These are phyloP conservation scores for Bombus ignitus DNA, from an alignment of 1,140 invertebrate species.

Conservation along the genomic window DNA sequence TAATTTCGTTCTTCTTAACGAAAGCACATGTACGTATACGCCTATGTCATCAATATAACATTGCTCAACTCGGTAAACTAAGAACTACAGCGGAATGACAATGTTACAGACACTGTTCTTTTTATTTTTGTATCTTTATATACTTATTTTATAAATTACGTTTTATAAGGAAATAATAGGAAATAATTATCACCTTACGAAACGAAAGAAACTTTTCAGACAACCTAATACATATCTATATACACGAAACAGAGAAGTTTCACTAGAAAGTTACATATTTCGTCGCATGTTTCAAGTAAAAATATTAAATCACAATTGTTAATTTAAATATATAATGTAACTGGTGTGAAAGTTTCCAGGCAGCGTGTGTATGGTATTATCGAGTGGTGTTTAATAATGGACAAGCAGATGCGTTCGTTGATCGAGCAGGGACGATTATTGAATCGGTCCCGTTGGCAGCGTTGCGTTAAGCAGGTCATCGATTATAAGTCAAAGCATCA, in stretches of 20 bases:
- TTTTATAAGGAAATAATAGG: no score
- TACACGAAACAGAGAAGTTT: not conserved
- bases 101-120: no score
- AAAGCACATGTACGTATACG: no score
- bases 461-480: conserved; percentile 23
- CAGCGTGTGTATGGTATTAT: not conserved
- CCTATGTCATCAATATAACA: no score
- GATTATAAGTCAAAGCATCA: conserved; percentile 41
- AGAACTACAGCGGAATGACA: no score
- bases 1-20: no score
- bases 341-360: not conserved
- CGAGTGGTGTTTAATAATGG: conserved; percentile 7
- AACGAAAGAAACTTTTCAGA: no score
- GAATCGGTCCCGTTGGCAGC: not conserved
- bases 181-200: no score
- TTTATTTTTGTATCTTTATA: no score
- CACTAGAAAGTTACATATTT: not conserved
- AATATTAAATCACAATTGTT: not conserved
- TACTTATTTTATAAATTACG: no score
- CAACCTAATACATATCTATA: not conserved
- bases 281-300: not conserved
- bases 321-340: not conserved
- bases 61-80: no score
- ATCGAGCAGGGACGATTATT: conserved; percentile 14
- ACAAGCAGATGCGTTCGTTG: not conserved